Conservation (phyloP, 2,113 vertebrate species). For the Rattus norvegicus region DNA sequence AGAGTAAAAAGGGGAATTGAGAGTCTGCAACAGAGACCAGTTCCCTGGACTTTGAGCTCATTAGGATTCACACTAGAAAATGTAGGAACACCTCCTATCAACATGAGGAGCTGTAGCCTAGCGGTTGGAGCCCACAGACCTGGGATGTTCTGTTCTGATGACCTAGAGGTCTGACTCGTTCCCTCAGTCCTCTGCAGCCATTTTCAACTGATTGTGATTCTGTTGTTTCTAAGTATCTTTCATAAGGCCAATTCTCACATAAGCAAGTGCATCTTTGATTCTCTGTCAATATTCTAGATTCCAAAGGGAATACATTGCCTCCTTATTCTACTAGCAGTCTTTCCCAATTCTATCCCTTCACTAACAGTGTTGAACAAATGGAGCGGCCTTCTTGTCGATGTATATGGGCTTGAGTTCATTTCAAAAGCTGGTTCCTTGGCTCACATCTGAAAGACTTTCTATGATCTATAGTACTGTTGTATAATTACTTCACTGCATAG, state of each 20-base stretch:
- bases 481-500: not conserved
- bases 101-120: not conserved
- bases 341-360: not conserved
- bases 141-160: not conserved
- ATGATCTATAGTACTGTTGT: not conserved
- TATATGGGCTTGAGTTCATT: not conserved
- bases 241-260: not conserved
- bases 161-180: not conserved
- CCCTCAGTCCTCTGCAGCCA: not conserved
- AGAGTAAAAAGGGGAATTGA: not conserved
- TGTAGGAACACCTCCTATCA: not conserved
- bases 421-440: not conserved
- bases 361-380: accelerated
- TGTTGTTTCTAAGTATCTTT: not conserved
- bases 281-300: not conserved
- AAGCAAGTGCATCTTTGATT: not conserved
- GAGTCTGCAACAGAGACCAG: not conserved
- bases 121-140: not conserved
- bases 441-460: not conserved
- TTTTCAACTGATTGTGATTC: not conserved
- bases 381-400: not conserved
- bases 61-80: not conserved
- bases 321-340: accelerated
- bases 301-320: not conserved
- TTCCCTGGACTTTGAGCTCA: not conserved